Conservation (phyloP, 2,113 vertebrate genomes). For the Gracilinanus agilis region DNA sequence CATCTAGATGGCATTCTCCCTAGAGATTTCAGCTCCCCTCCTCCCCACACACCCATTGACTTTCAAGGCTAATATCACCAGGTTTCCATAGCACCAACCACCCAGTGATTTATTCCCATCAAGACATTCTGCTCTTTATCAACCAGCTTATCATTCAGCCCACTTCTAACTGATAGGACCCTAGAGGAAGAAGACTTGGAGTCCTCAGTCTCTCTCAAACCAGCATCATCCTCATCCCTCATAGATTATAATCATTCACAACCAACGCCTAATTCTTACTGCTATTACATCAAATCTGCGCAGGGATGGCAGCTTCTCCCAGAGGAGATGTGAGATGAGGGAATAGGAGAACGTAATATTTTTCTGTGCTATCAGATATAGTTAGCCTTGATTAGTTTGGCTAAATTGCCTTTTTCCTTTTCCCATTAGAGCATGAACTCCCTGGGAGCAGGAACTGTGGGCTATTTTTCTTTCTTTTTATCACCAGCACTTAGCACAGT, state of each 20-base stretch:
- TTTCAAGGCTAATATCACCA: neutral
- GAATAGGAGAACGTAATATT: neutral
- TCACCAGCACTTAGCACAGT: neutral
- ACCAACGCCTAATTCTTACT: neutral
- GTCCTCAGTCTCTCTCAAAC: neutral
- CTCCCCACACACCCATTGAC: neutral
- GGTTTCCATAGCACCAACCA: neutral
- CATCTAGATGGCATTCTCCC: neutral
- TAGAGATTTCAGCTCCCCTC: neutral
- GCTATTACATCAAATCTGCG: neutral
- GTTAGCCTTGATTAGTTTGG: neutral
- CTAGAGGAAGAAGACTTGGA: neutral
- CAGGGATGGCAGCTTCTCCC: neutral
- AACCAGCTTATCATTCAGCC: neutral
- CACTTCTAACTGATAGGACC: neutral
- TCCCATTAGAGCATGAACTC: neutral
- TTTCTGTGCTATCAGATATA: neutral
- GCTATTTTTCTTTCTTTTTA: neutral
- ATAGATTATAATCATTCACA: neutral
- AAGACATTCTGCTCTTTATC: neutral
- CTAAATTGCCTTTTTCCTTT: constrained; percentile 4
- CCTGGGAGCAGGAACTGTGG: accelerated
- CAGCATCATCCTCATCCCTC: neutral
- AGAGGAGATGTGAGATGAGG: neutral
- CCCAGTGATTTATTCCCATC: neutral